A percentile compares a stretch with the other conserved stretches of the same genome.
These are phyloP conservation scores for Mactra quadrangularis DNA, from an alignment of 1,140 invertebrate genomes.

Conservation along the genomic window DNA sequence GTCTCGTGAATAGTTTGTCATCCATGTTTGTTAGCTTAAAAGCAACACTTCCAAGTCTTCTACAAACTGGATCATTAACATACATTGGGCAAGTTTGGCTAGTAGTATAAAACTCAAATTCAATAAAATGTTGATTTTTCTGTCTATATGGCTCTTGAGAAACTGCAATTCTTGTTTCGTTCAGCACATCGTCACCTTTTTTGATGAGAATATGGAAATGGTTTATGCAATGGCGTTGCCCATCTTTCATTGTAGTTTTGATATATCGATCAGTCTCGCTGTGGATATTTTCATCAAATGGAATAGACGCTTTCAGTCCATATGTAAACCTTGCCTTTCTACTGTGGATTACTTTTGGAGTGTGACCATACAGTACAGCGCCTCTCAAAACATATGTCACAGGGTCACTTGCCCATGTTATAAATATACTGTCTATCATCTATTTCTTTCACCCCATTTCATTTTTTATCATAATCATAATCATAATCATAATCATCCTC, in stretches of 20 bases:
- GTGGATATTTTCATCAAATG: constrained; percentile 16
- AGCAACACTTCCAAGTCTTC: not conserved
- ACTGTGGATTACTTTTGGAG: not conserved
- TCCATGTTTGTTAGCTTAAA: too few species aligned
- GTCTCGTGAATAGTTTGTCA: not conserved
- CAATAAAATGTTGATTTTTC: not conserved
- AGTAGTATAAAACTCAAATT: not conserved
- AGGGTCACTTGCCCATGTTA: not conserved
- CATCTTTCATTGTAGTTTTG: not conserved
- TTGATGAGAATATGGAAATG: constrained; percentile 4
- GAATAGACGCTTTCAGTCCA: not conserved
- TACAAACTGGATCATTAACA: constrained; percentile 3
- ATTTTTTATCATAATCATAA: too few species aligned
- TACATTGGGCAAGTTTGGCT: not conserved
- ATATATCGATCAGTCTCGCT: not conserved
- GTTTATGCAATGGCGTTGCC: not conserved
- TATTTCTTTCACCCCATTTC: too few species aligned
- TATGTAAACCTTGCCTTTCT: constrained; percentile 19
- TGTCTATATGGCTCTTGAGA: not conserved
- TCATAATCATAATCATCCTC: too few species aligned
- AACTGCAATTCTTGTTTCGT: not conserved
- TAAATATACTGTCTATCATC: too few species aligned
- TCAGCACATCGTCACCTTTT: not conserved
- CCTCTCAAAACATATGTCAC: constrained; percentile 6
- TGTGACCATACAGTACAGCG: constrained; percentile 20